Percentiles rank a stretch among this genome's conserved stretches.
phyloP scores from a whole-genome alignment of 2,888 invertebrate species.

The Candidula unifasciata region DNA sequence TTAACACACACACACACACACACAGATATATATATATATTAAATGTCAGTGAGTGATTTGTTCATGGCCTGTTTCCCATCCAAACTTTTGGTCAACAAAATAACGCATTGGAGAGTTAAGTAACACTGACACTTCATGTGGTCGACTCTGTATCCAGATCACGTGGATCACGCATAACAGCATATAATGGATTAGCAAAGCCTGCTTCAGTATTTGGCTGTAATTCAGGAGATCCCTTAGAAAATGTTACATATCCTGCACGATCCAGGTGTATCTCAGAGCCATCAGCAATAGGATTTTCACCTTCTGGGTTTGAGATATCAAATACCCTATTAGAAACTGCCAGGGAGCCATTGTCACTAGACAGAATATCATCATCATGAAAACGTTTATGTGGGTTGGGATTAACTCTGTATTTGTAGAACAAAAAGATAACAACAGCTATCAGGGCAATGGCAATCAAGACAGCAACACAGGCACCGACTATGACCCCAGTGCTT shows the following conservation, averaged over 20 bases:
- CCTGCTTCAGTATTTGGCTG: constrained; percentile 56
- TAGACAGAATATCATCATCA: constrained; percentile 63
- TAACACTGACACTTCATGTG: background rate
- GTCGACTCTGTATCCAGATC: constrained; percentile 19
- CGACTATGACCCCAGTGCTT: constrained; percentile 29
- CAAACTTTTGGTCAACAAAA: background rate
- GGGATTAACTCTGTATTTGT: constrained; percentile 55
- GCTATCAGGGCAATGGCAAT: constrained; percentile 43
- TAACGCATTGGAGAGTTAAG: background rate
- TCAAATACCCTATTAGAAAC: constrained; percentile 69
- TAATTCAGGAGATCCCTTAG: constrained; percentile 55
- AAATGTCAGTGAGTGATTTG: no score
- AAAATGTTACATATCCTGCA: constrained; percentile 64
- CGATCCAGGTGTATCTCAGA: constrained; percentile 58
- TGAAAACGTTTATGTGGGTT: constrained; percentile 66
- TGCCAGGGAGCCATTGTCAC: constrained; percentile 63
- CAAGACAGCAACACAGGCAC: constrained; percentile 23
- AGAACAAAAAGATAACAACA: constrained; percentile 59
- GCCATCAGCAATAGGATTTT: constrained; percentile 52
- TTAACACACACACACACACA: no score
- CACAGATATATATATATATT: no score
- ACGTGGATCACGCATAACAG: constrained; percentile 39
- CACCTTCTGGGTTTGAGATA: constrained; percentile 55
- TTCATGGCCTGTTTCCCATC: no score
- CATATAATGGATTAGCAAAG: constrained; percentile 70